These are phyloP conservation scores for Cerceris rybyensis DNA, from an alignment of 2,888 invertebrate species.

Conservation along the genomic window DNA sequence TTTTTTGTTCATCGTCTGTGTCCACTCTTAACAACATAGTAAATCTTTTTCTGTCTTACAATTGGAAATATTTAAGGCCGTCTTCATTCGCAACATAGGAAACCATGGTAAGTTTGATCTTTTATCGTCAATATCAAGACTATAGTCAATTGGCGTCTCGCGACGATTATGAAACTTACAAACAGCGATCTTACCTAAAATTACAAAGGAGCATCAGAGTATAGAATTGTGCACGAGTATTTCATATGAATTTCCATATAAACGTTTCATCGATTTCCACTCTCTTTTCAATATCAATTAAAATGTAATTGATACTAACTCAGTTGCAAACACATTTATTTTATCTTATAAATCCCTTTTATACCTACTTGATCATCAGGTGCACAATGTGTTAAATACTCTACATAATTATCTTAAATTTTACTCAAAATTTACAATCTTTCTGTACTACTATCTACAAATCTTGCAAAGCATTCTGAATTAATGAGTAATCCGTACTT, in stretches of 20 bases:
- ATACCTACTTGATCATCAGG: too few species aligned
- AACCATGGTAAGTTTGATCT: slow-evolving; percentile 73
- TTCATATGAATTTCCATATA: background rate
- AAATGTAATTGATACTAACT: background rate
- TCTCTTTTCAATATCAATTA: background rate
- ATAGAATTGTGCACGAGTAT: slow-evolving; percentile 38
- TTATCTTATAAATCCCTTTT: too few species aligned
- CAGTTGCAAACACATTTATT: too few species aligned
- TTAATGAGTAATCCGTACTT: too few species aligned
- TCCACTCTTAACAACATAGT: slow-evolving; percentile 66
- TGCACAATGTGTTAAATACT: too few species aligned
- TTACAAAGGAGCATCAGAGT: slow-evolving; percentile 39
- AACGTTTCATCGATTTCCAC: background rate
- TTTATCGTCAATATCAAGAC: slow-evolving; percentile 55
- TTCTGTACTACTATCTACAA: too few species aligned
- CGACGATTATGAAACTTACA: slow-evolving; percentile 71
- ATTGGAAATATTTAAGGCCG: slow-evolving; percentile 76
- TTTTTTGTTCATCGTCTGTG: slow-evolving; percentile 55
- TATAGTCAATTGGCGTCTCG: slow-evolving; percentile 51
- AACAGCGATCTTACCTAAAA: slow-evolving; percentile 60
- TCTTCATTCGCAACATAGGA: slow-evolving; percentile 73
- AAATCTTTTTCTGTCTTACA: slow-evolving; percentile 65
- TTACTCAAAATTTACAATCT: too few species aligned
- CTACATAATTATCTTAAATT: too few species aligned
- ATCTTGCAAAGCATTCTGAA: too few species aligned